These are phyloP conservation scores for Cyphomyrmex costatus DNA, from an alignment of 1,140 invertebrate species.

Conservation along the genomic window DNA sequence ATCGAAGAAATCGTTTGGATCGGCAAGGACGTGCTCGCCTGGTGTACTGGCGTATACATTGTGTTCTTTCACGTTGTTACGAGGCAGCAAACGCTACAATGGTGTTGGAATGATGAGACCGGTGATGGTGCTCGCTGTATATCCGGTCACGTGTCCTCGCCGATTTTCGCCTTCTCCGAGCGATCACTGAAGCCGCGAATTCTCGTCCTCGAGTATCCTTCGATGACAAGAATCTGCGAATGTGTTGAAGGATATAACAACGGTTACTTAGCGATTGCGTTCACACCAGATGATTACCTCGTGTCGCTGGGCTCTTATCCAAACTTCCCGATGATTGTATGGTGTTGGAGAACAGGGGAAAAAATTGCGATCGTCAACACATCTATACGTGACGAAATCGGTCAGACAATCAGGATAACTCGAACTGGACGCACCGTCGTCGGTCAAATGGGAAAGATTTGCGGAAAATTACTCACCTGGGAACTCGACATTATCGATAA, in stretches of 20 bases:
- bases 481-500: conserved; percentile 68
- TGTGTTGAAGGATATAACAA: conserved; percentile 70
- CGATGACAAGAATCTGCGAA: conserved; percentile 79
- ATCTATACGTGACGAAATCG: conserved; percentile 74
- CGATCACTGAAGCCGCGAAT: conserved; percentile 78
- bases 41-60: conserved; percentile 80
- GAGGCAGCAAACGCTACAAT: conserved; percentile 68
- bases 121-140: conserved; percentile 81
- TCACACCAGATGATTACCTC: conserved; percentile 77
- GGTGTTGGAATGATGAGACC: conserved; percentile 73
- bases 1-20: conserved; percentile 82
- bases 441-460: conserved; percentile 79
- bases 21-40: conserved; percentile 80
- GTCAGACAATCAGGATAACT: conserved; percentile 75
- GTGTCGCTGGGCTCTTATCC: conserved; percentile 80
- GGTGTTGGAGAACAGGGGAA: conserved; percentile 84
- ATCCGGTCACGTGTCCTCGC: conserved; percentile 73
- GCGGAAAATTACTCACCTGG: conserved; percentile 79
- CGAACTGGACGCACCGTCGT: conserved; percentile 63
- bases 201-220: conserved; percentile 80
- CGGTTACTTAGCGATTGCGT: conserved; percentile 80
- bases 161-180: conserved; percentile 82
- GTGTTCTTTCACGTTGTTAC: conserved; percentile 79
- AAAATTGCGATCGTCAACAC: conserved; percentile 76
- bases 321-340: conserved; percentile 79